phyloP scores from a whole-genome alignment of 1,140 invertebrate genomes.

The Atta colombica region DNA sequence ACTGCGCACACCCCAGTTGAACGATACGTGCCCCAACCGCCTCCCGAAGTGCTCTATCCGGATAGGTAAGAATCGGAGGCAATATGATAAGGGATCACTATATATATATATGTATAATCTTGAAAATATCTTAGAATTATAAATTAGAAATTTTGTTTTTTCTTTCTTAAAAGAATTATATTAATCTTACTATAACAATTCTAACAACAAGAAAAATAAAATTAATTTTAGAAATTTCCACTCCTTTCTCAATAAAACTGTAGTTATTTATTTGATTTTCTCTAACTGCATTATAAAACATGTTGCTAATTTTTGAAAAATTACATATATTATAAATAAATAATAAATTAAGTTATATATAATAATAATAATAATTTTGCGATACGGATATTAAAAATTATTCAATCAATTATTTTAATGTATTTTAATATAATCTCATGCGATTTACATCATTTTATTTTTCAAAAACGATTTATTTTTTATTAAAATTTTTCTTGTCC shows the following conservation, averaged over 20 bases:
- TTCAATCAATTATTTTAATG: neutral
- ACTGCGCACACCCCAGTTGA: slow-evolving; percentile 90
- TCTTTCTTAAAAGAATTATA: too few relatives aligned
- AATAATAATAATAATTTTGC: neutral
- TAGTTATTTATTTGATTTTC: neutral
- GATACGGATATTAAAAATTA: neutral
- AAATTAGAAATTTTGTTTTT: too few relatives aligned
- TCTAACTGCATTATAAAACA: neutral
- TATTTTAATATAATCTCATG: neutral
- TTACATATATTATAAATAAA: too few relatives aligned
- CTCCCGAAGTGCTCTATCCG: slow-evolving; percentile 86
- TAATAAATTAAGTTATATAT: neutral
- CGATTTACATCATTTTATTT: neutral
- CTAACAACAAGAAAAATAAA: neutral
- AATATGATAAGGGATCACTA: neutral
- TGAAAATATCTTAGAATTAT: neutral
- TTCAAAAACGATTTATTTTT: neutral
- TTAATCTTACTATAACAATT: too few relatives aligned
- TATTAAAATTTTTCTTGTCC: neutral
- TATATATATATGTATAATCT: neutral
- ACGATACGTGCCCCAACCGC: slow-evolving; percentile 89
- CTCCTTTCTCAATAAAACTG: neutral
- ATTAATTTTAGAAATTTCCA: neutral
- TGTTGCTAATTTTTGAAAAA: too few relatives aligned
- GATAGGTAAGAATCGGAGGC: slow-evolving; percentile 72